These are phyloP conservation scores for Osmoderma eremita DNA, from an alignment of 2,888 invertebrate species.

Conservation along the genomic window DNA sequence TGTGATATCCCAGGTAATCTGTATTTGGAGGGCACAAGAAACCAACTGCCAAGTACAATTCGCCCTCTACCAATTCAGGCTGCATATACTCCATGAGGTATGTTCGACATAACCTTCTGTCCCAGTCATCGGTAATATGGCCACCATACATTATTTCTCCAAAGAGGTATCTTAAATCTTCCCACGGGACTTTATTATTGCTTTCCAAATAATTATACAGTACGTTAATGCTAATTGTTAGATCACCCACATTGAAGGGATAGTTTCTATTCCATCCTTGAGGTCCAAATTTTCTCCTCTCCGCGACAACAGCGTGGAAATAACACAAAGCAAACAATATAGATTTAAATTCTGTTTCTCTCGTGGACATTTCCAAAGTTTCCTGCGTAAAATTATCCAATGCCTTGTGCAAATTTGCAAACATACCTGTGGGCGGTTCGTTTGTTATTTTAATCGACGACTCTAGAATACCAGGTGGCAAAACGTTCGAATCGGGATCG, in stretches of 20 bases:
- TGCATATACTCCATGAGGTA: slow-evolving; percentile 90
- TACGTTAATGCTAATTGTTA: slow-evolving; percentile 92
- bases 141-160: slow-evolving; percentile 99
- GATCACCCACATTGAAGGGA: slow-evolving; percentile 85
- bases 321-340: slow-evolving; percentile 91
- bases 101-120: slow-evolving; percentile 85
- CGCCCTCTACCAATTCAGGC: slow-evolving; percentile 88
- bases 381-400: slow-evolving; percentile 93
- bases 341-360: slow-evolving; percentile 92
- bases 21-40: slow-evolving; percentile 89
- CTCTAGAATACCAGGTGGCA: slow-evolving; percentile 88
- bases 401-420: slow-evolving; percentile 92
- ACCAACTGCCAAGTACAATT: slow-evolving; percentile 81
- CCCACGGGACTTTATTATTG: slow-evolving; percentile 90
- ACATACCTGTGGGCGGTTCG: slow-evolving; percentile 95
- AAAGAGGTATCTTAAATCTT: slow-evolving; percentile 92
- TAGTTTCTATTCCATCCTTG: slow-evolving; percentile 91
- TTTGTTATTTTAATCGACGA: slow-evolving; percentile 96
- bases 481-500: slow-evolving; percentile 73
- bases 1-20: slow-evolving; percentile 88
- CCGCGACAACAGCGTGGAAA: slow-evolving; percentile 94
- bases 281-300: slow-evolving; percentile 92
- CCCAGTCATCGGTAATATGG: slow-evolving; percentile 97
- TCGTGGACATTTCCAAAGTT: slow-evolving; percentile 90
- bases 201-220: slow-evolving; percentile 91